A percentile compares a stretch with the other conserved stretches of the same genome.
Evolutionary conservation across 2,888 invertebrate species (phyloP).

Genomic region (Tenthredo amoena): DNA sequence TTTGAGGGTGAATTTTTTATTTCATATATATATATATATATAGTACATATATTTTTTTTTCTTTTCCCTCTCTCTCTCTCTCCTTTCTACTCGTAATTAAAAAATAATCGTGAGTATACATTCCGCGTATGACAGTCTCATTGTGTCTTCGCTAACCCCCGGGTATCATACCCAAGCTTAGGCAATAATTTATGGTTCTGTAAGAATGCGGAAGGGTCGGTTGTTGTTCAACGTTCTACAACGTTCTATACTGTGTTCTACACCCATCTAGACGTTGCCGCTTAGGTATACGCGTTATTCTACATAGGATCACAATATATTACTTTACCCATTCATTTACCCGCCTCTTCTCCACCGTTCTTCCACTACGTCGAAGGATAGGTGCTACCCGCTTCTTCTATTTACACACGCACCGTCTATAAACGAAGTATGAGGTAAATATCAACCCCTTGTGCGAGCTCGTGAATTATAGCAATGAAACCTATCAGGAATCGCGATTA

Average conservation of each 20-base stretch:
- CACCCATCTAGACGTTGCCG: conserved; percentile 17
- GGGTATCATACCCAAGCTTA: conserved; percentile 68
- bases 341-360: conserved; percentile 8
- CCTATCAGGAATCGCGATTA: not conserved
- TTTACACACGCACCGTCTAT: conserved; percentile 7
- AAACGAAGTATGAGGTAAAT: conserved; percentile 18
- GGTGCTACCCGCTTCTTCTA: conserved; percentile 1
- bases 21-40: too few relatives aligned
- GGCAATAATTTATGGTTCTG: conserved; percentile 75
- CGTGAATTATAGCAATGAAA: conserved; percentile 7
- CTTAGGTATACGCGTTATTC: conserved; percentile 30
- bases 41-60: too few relatives aligned
- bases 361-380: not conserved
- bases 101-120: conserved; percentile 61
- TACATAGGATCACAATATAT: conserved; percentile 52
- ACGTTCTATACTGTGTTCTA: conserved; percentile 25
- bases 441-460: not conserved
- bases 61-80: not conserved
- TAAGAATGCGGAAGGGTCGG: conserved; percentile 75
- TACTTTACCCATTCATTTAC: conserved; percentile 50
- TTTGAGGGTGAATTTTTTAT: not conserved
- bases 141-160: conserved; percentile 64
- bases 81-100: conserved; percentile 46
- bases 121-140: conserved; percentile 53
- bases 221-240: conserved; percentile 70